These are phyloP conservation scores for Formica selysi DNA, from an alignment of 1,140 invertebrate species.

Conservation along the genomic window DNA sequence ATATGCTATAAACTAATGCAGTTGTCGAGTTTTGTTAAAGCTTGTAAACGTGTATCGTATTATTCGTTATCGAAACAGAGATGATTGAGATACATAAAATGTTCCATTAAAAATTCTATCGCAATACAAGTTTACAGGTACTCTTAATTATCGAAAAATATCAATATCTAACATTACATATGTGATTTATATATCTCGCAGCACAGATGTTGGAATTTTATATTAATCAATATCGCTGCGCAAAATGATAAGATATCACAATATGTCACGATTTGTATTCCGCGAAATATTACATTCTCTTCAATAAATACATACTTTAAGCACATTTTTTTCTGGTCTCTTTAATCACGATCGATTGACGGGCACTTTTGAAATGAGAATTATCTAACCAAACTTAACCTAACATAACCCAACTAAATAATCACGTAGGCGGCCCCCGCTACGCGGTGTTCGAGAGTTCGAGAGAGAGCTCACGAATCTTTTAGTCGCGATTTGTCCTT, in stretches of 20 bases:
- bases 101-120: neutral
- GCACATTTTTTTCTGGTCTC: neutral
- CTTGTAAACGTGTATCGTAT: neutral
- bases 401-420: neutral
- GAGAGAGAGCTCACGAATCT: slow-evolving; percentile 18
- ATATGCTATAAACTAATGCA: too few relatives aligned
- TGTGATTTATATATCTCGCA: neutral
- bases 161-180: neutral
- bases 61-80: neutral
- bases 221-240: slow-evolving; percentile 1
- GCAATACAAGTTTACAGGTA: neutral
- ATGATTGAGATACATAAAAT: neutral
- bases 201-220: neutral
- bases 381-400: too few relatives aligned
- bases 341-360: neutral
- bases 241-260: slow-evolving; percentile 13
- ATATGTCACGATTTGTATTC: neutral
- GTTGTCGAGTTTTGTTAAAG: too few relatives aligned
- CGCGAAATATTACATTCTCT: neutral
- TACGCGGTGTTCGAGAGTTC: slow-evolving; percentile 2
- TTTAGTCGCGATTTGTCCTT: slow-evolving; percentile 72
- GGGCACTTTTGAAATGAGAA: neutral
- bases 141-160: neutral
- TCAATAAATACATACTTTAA: neutral
- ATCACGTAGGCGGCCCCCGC: slow-evolving; percentile 54